Percentiles rank a stretch among this genome's conserved stretches.
These are phyloP conservation scores for Philaethria dido DNA, from an alignment of 2,888 invertebrate genomes.

Conservation along the genomic window DNA sequence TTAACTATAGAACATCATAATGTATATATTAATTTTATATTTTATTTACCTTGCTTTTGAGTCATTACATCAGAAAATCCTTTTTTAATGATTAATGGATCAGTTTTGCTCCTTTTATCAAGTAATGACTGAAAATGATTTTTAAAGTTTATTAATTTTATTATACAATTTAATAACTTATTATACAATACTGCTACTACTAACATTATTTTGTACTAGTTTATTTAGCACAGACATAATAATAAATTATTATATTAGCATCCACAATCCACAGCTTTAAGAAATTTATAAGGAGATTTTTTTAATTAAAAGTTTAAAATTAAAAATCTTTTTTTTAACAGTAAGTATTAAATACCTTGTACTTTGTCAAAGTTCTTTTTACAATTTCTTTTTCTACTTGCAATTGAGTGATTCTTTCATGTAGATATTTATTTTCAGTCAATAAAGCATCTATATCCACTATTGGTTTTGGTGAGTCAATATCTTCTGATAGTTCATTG, in stretches of 20 bases:
- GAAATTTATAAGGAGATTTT: too few species aligned
- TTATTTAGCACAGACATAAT: too few species aligned
- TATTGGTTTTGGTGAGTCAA: constrained; percentile 72
- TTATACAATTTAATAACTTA: too few species aligned
- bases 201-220: too few species aligned
- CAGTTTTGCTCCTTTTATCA: constrained; percentile 89
- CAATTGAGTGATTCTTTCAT: constrained; percentile 90
- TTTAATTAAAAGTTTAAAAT: too few species aligned
- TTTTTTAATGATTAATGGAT: constrained; percentile 87
- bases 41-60: constrained; percentile 88
- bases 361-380: constrained; percentile 88
- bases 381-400: constrained; percentile 91
- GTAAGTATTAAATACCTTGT: constrained; percentile 83
- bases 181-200: too few species aligned
- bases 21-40: neutral
- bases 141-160: neutral
- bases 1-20: neutral
- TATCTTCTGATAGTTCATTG: constrained; percentile 62
- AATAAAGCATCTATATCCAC: constrained; percentile 91
- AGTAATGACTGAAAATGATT: constrained; percentile 84
- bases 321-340: too few species aligned
- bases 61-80: constrained; percentile 89
- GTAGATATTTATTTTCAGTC: constrained; percentile 92
- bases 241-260: too few species aligned
- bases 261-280: too few species aligned